Evolutionary conservation across 2,113 vertebrate genomes (phyloP).

Genomic region (Osmerus eperlanus): DNA sequence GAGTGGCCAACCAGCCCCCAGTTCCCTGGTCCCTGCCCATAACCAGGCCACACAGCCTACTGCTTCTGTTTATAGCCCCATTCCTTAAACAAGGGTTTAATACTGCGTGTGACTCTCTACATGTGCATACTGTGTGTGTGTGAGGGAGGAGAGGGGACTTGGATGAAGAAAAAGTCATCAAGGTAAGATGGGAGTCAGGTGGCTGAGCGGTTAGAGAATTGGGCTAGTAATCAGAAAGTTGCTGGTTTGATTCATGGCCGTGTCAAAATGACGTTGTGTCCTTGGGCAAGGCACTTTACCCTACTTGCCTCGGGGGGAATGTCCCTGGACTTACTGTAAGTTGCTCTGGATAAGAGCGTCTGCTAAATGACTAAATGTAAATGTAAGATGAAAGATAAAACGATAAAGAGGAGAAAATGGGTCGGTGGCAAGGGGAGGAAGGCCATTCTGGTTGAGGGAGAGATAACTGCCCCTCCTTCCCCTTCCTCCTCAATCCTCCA

Average conservation of each 20-base stretch:
- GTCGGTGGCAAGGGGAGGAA: not conserved
- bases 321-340: too few relatives aligned
- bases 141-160: not conserved
- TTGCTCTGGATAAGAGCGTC: too few relatives aligned
- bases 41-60: constrained; percentile 19
- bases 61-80: constrained; percentile 5
- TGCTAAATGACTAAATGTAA: too few relatives aligned
- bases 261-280: too few relatives aligned
- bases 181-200: not conserved
- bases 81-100: not conserved
- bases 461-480: constrained; percentile 10
- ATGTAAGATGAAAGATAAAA: not conserved
- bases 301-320: too few relatives aligned
- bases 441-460: not conserved
- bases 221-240: too few relatives aligned
- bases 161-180: not conserved
- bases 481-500: constrained; percentile 28
- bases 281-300: too few relatives aligned
- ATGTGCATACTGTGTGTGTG: not conserved
- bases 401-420: not conserved
- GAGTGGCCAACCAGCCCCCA: constrained; percentile 31
- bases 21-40: not conserved
- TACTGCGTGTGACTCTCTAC: not conserved
- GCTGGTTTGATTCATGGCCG: too few relatives aligned
- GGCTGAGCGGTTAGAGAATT: too few relatives aligned